phyloP scores from a whole-genome alignment of 2,113 vertebrate species.

The Craseonycteris thonglongyai region DNA sequence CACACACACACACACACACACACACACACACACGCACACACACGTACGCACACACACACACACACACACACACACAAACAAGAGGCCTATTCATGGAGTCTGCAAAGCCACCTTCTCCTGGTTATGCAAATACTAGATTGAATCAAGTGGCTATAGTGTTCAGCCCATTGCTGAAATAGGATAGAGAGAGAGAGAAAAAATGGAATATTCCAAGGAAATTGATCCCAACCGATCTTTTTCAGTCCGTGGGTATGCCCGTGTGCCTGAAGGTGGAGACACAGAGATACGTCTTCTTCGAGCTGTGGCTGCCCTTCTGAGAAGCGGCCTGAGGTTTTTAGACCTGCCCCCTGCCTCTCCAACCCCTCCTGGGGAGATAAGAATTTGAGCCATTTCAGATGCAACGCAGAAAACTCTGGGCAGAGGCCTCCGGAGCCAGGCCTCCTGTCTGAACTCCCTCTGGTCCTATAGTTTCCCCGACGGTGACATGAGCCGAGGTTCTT shows the following conservation, averaged over 20 bases:
- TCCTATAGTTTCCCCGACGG: not conserved
- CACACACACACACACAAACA: no score
- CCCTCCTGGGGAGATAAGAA: slow-evolving; percentile 27
- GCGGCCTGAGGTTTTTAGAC: not conserved
- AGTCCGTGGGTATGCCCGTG: slow-evolving; percentile 17
- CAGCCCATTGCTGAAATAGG: slow-evolving; percentile 56
- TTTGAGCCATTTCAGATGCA: not conserved
- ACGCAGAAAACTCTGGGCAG: not conserved
- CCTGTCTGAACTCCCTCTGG: not conserved
- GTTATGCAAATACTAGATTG: slow-evolving; percentile 69
- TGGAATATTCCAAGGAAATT: slow-evolving; percentile 60
- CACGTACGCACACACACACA: no score
- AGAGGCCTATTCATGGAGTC: slow-evolving; percentile 59
- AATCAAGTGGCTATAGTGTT: slow-evolving; percentile 55
- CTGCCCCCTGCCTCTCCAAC: not conserved
- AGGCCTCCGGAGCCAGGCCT: not conserved
- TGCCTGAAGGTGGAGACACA: slow-evolving; percentile 59
- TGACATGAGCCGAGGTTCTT: not conserved
- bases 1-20: no score
- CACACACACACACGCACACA: no score
- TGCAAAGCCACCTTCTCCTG: slow-evolving; percentile 56
- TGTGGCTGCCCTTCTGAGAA: not conserved
- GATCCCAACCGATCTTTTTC: slow-evolving; percentile 65
- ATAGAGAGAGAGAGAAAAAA: slow-evolving; percentile 59
- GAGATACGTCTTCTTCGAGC: slow-evolving; percentile 48